Conservation (phyloP, 2,888 invertebrate species). For the Trissonchulus sp. region DNA sequence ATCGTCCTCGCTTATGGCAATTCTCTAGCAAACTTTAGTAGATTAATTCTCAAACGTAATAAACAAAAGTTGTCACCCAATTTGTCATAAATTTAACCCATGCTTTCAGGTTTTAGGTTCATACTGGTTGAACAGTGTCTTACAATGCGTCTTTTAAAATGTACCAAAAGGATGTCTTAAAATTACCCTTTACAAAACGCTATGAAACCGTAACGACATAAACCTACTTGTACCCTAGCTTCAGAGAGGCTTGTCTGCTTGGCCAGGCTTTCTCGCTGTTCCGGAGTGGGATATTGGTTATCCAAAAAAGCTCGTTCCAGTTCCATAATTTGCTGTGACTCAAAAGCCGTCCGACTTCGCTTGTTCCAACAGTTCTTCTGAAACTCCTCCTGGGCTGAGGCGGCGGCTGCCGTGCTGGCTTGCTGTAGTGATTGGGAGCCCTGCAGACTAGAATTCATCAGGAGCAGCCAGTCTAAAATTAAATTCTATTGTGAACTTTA, state of each 20-base stretch:
- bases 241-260: neutral
- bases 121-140: too few species aligned
- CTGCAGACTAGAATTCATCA: neutral
- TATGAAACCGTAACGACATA: too few species aligned
- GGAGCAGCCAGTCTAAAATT: neutral
- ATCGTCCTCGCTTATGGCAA: too few species aligned
- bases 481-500: too few species aligned
- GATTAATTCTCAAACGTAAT: too few species aligned
- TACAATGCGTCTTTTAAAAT: too few species aligned
- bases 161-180: too few species aligned
- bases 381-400: neutral
- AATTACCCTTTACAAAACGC: too few species aligned
- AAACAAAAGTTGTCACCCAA: too few species aligned
- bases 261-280: neutral
- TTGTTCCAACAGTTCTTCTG: neutral
- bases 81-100: too few species aligned
- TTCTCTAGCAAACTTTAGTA: too few species aligned
- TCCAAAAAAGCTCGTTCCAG: slow-evolving; percentile 8
- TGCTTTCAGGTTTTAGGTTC: too few species aligned
- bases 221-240: slow-evolving; percentile 19
- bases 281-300: slow-evolving; percentile 11
- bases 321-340: slow-evolving; percentile 13
- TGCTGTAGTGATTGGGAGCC: neutral
- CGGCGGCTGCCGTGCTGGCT: neutral
- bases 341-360: slow-evolving; percentile 21